phyloP scores from a whole-genome alignment of 30 jellyfish, hydroid and myxozoan species.

The Pelagia noctiluca region DNA sequence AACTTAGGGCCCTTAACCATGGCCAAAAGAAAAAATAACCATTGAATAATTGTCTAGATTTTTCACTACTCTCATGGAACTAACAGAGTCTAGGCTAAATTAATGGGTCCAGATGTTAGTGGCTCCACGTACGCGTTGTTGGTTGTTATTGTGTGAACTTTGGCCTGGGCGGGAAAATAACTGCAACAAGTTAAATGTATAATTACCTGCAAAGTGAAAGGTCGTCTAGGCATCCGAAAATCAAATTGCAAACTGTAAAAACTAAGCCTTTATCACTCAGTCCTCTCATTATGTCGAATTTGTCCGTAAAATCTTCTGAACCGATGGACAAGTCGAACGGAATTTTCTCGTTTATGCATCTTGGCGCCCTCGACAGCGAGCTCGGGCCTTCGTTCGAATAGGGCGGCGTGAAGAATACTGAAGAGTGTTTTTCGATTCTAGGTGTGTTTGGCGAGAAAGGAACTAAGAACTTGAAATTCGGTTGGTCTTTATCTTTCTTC shows the following conservation, averaged over 20 bases:
- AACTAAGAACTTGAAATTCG: conserved; percentile 1
- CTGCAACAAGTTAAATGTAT: too few relatives aligned
- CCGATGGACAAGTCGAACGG: conserved; percentile 46
- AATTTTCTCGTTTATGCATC: conserved; percentile 12
- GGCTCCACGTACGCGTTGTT: too few relatives aligned
- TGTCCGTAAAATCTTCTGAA: conserved; percentile 38
- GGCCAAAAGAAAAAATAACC: too few relatives aligned
- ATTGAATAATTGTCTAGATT: too few relatives aligned
- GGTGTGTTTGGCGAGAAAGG: conserved; percentile 65
- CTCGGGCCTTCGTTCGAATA: conserved; percentile 24
- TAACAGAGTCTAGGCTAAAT: too few relatives aligned
- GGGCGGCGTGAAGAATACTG: conserved; percentile 57
- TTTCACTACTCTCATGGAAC: too few relatives aligned
- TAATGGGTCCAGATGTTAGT: too few relatives aligned
- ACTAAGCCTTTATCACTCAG: conserved; percentile 14
- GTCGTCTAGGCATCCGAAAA: conserved; percentile 50
- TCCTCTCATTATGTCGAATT: conserved; percentile 29
- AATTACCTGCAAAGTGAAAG: conserved; percentile 63
- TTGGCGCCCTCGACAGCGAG: conserved; percentile 27
- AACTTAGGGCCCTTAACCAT: too few relatives aligned
- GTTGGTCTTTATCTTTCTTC: neutral
- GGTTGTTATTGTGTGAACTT: too few relatives aligned
- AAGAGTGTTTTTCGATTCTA: conserved; percentile 23
- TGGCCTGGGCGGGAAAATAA: conserved; percentile 3
- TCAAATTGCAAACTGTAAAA: conserved; percentile 46